Evolutionary conservation across 2,888 invertebrate species (phyloP).

Genomic region (Epistrophe grossulariae): DNA sequence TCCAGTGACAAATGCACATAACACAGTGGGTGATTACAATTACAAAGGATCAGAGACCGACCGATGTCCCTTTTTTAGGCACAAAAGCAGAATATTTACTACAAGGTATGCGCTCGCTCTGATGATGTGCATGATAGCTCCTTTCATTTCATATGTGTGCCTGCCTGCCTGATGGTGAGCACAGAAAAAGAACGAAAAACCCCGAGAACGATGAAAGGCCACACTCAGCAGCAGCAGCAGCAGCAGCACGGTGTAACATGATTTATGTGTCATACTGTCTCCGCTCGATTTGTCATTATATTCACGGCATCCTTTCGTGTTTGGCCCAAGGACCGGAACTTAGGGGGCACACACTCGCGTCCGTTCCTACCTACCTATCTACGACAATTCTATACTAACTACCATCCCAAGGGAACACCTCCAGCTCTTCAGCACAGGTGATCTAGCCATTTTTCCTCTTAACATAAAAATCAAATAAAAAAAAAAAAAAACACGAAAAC

Average conservation of each 20-base stretch:
- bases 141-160: conserved; percentile 9
- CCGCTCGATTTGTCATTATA: conserved; percentile 76
- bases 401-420: conserved; percentile 21
- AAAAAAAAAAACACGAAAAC: background rate
- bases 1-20: conserved; percentile 71
- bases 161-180: background rate
- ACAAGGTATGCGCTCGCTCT: background rate
- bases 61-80: conserved; percentile 50
- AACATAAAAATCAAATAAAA: conserved; percentile 72
- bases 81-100: background rate
- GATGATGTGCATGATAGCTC: conserved; percentile 3
- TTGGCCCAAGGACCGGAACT: conserved; percentile 64
- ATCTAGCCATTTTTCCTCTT: conserved; percentile 62
- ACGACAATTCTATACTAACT: background rate
- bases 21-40: conserved; percentile 72
- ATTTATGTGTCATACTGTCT: conserved; percentile 73
- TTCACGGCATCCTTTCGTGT: conserved; percentile 72
- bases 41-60: conserved; percentile 66
- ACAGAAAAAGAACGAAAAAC: conserved; percentile 4
- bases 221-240: conserved; percentile 54
- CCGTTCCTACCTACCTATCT: background rate
- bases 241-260: conserved; percentile 49
- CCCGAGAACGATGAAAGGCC: conserved; percentile 70
- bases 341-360: conserved; percentile 50
- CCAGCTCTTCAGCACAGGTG: conserved; percentile 55